Evolutionary conservation across 2,888 invertebrate genomes (phyloP).

Genomic region (Cancer borealis): DNA sequence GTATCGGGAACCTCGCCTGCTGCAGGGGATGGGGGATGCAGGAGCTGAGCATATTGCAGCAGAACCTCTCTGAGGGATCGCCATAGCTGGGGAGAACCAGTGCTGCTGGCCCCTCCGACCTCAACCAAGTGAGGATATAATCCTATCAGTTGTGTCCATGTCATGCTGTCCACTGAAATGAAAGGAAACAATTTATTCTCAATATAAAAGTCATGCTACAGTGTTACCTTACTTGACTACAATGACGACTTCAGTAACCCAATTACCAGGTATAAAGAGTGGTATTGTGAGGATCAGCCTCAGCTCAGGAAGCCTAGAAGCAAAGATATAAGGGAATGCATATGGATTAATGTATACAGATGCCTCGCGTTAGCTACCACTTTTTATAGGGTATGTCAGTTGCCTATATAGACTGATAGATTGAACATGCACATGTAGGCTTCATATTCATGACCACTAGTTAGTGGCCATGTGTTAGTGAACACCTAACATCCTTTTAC

Average conservation of each 20-base stretch:
- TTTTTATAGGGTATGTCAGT: too few species aligned
- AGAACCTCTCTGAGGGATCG: constrained; percentile 90
- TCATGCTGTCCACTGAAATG: constrained; percentile 88
- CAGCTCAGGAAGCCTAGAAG: too few species aligned
- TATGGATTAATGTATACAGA: too few species aligned
- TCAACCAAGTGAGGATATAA: constrained; percentile 94
- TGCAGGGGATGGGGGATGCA: constrained; percentile 84
- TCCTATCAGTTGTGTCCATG: constrained; percentile 95
- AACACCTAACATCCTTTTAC: too few species aligned
- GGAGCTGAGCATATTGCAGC: constrained; percentile 91
- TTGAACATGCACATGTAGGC: too few species aligned
- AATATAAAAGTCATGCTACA: neutral
- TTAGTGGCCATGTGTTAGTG: too few species aligned
- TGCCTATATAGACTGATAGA: too few species aligned
- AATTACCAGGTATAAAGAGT: too few species aligned
- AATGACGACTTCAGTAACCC: neutral
- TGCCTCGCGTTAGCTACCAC: too few species aligned
- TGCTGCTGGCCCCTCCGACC: constrained; percentile 86
- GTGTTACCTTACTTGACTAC: neutral
- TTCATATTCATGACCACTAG: too few species aligned
- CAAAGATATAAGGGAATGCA: too few species aligned
- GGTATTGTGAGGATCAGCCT: too few species aligned
- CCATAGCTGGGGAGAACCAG: constrained; percentile 84
- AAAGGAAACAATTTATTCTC: neutral
- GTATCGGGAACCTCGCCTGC: constrained; percentile 36